These are phyloP conservation scores for Archilochus colubris DNA, from an alignment of 2,113 vertebrate genomes.

Conservation along the genomic window DNA sequence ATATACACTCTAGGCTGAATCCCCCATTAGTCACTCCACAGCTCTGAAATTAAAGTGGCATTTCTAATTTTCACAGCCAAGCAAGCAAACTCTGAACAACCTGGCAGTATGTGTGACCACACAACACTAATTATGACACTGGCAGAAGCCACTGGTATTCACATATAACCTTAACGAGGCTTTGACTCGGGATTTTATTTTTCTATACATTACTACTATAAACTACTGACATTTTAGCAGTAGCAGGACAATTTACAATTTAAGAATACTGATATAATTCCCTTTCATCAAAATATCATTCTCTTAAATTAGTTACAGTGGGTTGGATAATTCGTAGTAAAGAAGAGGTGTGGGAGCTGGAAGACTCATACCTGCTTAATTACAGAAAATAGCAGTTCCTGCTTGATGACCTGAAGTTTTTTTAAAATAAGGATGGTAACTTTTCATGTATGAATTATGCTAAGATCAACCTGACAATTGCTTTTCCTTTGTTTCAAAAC, in stretches of 20 bases:
- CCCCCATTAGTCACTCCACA: background rate
- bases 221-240: background rate
- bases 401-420: background rate
- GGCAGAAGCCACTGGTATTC: background rate
- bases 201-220: background rate
- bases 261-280: background rate
- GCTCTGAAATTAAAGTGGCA: background rate
- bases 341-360: rapidly evolving
- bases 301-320: background rate
- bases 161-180: background rate
- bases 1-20: background rate
- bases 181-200: background rate
- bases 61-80: background rate
- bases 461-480: background rate
- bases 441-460: background rate
- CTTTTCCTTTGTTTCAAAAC: background rate
- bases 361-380: background rate
- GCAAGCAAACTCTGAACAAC: background rate
- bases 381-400: background rate
- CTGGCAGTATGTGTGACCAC: background rate
- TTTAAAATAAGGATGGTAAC: background rate
- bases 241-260: background rate
- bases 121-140: background rate
- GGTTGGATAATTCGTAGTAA: background rate
- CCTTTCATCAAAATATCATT: background rate